Evolutionary conservation across 2,888 invertebrate genomes (phyloP).

Genomic region (Pachliopta kotzebuea): DNA sequence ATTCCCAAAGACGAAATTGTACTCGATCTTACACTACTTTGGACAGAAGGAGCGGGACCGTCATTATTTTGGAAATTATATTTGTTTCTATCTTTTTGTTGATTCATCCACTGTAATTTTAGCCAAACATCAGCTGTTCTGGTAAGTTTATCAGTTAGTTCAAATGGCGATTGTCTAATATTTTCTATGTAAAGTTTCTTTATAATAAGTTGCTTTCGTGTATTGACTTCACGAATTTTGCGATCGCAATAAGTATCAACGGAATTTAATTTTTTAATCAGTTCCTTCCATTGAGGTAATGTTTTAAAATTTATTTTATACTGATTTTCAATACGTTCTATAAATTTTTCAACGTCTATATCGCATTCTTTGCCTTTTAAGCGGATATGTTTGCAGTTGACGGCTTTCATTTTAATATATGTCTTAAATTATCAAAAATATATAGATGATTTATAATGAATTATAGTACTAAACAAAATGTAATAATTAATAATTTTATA

Average conservation of each 20-base stretch:
- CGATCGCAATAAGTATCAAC: conserved; percentile 45
- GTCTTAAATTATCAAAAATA: neutral
- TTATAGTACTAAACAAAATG: neutral
- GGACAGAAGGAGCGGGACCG: conserved; percentile 24
- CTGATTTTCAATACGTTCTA: conserved; percentile 52
- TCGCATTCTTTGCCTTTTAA: conserved; percentile 45
- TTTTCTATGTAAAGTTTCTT: conserved; percentile 53
- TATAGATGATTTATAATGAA: neutral
- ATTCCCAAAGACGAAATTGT: conserved; percentile 16
- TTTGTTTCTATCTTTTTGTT: conserved; percentile 1
- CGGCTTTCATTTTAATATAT: conserved; percentile 37
- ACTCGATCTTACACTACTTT: neutral
- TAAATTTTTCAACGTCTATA: conserved; percentile 48
- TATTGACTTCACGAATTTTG: conserved; percentile 47
- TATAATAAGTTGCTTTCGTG: conserved; percentile 55
- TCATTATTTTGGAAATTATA: conserved; percentile 7
- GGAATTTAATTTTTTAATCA: conserved; percentile 50
- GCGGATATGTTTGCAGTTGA: conserved; percentile 51
- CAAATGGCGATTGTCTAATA: conserved; percentile 57
- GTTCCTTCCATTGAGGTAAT: conserved; percentile 55
- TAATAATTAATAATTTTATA: neutral
- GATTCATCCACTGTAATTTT: conserved; percentile 21
- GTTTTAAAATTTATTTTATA: conserved; percentile 54
- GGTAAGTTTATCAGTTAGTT: conserved; percentile 49
- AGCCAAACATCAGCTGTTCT: conserved; percentile 58